Conservation (phyloP, 2,888 invertebrate genomes). For the Alentia gelatinosa region DNA sequence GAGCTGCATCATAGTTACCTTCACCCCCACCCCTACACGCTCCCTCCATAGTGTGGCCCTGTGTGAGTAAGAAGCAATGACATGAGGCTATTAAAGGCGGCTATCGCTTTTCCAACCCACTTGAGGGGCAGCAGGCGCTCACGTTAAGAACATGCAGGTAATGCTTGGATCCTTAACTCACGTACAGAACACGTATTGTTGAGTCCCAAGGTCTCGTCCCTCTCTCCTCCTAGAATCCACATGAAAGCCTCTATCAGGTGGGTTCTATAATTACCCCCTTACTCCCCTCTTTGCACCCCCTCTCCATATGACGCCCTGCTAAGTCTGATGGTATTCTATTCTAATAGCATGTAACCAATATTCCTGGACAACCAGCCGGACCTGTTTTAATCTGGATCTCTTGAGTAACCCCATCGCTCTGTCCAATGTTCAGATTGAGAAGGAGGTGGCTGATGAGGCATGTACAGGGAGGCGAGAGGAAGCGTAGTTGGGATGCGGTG, state of each 20-base stretch:
- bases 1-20: neutral
- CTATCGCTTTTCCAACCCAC: constrained; percentile 29
- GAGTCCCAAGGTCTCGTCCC: too few species aligned
- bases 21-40: neutral
- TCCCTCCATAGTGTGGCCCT: neutral
- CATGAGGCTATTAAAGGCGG: constrained; percentile 18
- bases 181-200: too few species aligned
- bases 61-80: constrained; percentile 26
- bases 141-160: too few species aligned
- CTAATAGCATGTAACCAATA: too few species aligned
- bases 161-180: neutral
- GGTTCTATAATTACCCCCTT: neutral
- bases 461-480: too few species aligned
- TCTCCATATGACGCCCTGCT: too few species aligned
- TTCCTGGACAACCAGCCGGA: neutral
- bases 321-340: too few species aligned
- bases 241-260: neutral
- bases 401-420: neutral
- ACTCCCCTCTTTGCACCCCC: neutral
- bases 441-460: too few species aligned
- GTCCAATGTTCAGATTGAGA: too few species aligned
- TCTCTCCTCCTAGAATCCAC: neutral
- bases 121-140: neutral
- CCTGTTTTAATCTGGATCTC: neutral
- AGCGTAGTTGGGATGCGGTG: too few species aligned